Evolutionary conservation across 2,888 invertebrate species (phyloP).

Genomic region (Tenthredo livida): DNA sequence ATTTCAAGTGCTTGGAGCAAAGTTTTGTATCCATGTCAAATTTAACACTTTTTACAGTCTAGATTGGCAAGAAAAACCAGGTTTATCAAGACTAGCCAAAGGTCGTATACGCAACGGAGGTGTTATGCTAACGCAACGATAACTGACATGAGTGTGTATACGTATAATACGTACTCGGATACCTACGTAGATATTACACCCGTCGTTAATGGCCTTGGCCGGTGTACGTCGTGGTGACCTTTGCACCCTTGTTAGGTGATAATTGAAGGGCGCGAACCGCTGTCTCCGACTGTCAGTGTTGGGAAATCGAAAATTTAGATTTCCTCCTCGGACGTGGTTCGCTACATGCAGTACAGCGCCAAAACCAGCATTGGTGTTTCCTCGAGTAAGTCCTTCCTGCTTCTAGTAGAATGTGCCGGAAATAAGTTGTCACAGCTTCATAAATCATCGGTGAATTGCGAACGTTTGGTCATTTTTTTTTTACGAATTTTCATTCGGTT

Average conservation of each 20-base stretch:
- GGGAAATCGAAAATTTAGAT: conserved; percentile 36
- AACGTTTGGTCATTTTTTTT: neutral
- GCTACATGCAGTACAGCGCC: neutral
- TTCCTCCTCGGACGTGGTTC: neutral
- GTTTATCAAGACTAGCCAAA: neutral
- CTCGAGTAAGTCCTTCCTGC: neutral
- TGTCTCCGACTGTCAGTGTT: conserved; percentile 24
- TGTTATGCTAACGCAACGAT: neutral
- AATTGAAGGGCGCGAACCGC: conserved; percentile 28
- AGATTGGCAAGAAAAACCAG: neutral
- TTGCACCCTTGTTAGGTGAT: conserved; percentile 34
- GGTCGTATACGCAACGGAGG: neutral
- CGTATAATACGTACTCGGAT: neutral
- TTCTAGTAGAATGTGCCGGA: neutral
- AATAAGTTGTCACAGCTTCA: conserved; percentile 25
- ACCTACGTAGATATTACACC: neutral
- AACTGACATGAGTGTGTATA: neutral
- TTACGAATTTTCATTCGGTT: neutral
- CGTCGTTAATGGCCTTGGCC: neutral
- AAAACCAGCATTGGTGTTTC: conserved; percentile 13
- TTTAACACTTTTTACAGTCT: neutral
- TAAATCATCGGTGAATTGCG: neutral
- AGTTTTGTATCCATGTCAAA: neutral
- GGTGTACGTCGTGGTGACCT: conserved; percentile 10
- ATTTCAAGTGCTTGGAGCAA: neutral